Percentiles rank a stretch among this genome's conserved stretches.
Conservation (phyloP, 2,113 vertebrate species). For the Chionodraco myersi region DNA sequence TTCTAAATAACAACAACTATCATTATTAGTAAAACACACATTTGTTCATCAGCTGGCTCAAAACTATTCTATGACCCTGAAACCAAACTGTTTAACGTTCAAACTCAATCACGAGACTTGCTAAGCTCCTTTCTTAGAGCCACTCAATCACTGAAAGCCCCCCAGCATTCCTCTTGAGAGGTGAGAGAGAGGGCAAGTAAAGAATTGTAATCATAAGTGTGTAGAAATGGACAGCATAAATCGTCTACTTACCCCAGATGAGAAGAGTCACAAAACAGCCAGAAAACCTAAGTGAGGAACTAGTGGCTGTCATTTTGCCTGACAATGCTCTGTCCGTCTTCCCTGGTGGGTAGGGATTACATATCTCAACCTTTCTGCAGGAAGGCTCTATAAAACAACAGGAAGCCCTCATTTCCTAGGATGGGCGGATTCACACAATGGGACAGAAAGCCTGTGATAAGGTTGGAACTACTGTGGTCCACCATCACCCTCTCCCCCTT, state of each 20-base stretch:
- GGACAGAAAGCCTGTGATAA: conserved; percentile 73
- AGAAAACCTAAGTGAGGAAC: conserved; percentile 30
- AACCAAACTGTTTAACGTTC: conserved; percentile 20
- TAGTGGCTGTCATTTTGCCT: conserved; percentile 67
- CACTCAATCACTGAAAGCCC: conserved; percentile 27
- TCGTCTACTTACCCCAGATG: conserved; percentile 74
- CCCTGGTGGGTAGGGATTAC: conserved; percentile 67
- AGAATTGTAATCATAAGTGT: conserved; percentile 17
- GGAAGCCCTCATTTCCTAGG: conserved; percentile 84
- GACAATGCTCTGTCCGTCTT: conserved; percentile 65
- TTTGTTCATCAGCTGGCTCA: background rate
- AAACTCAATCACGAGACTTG: conserved; percentile 35
- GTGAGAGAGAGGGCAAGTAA: conserved; percentile 41
- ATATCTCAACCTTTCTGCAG: conserved; percentile 79
- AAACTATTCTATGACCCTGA: background rate
- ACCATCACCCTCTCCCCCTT: conserved; percentile 29
- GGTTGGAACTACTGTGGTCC: conserved; percentile 57
- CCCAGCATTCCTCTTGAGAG: conserved; percentile 47
- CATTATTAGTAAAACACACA: background rate
- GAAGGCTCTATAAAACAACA: conserved; percentile 84
- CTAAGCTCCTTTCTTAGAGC: conserved; percentile 48
- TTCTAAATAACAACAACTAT: background rate
- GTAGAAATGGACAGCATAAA: conserved; percentile 33
- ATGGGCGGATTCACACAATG: conserved; percentile 79
- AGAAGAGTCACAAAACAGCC: conserved; percentile 60